phyloP scores from a whole-genome alignment of 2,113 vertebrate genomes.

The Sebastes fasciatus region DNA sequence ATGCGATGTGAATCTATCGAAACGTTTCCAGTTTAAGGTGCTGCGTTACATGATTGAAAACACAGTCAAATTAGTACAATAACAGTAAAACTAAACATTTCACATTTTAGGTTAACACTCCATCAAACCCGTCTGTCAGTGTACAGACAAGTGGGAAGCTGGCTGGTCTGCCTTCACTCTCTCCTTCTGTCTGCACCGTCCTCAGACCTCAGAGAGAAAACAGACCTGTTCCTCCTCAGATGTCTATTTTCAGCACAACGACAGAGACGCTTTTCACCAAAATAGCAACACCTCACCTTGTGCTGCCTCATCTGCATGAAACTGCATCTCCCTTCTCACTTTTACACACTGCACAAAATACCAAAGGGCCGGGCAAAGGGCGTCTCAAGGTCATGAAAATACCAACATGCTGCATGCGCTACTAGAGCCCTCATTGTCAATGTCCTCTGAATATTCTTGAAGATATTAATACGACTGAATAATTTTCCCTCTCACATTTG shows the following conservation, averaged over 20 bases:
- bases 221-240: constrained; percentile 20
- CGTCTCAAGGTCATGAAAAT: constrained; percentile 48
- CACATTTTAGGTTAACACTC: background rate
- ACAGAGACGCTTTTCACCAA: constrained; percentile 30
- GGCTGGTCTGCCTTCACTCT: background rate
- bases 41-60: background rate
- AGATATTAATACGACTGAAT: constrained; percentile 13
- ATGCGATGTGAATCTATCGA: background rate
- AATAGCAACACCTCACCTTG: constrained; percentile 48
- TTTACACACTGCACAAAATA: constrained; percentile 17
- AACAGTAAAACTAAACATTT: background rate
- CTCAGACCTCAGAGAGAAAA: background rate
- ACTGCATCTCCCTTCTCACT: constrained; percentile 11
- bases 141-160: constrained; percentile 8
- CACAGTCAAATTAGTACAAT: background rate
- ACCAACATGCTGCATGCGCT: background rate
- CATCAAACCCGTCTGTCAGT: constrained; percentile 11
- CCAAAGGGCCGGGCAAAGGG: constrained; percentile 8
- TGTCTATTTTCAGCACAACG: constrained; percentile 37
- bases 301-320: constrained; percentile 34
- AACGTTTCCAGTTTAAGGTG: background rate
- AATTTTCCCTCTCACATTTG: constrained; percentile 5
- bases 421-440: constrained; percentile 22
- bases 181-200: constrained; percentile 7
- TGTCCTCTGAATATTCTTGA: constrained; percentile 28